These are phyloP conservation scores for Drosophila azteca DNA, from an alignment of 1,140 invertebrate genomes.

Conservation along the genomic window DNA sequence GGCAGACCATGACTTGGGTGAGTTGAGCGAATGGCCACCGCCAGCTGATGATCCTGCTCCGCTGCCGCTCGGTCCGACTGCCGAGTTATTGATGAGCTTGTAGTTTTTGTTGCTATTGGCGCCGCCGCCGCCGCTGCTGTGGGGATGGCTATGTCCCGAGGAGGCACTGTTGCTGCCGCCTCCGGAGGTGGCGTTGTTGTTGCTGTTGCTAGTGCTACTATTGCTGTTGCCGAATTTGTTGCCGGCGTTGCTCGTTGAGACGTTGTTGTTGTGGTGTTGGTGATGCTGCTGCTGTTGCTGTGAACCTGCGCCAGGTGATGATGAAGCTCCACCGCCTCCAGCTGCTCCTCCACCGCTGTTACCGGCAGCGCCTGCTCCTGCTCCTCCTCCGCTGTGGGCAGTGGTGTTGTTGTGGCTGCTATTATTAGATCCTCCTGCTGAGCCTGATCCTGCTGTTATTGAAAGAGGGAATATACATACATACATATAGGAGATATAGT, in stretches of 20 bases:
- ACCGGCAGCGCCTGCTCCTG: constrained; percentile 30
- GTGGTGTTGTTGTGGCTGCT: constrained; percentile 59
- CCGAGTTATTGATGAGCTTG: constrained; percentile 77
- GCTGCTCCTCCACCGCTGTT: constrained; percentile 22
- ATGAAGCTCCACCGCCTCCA: constrained; percentile 33
- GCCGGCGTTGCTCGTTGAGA: constrained; percentile 40
- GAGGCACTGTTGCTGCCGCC: constrained; percentile 28
- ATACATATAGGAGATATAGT: not conserved
- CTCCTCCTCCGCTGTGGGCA: constrained; percentile 48
- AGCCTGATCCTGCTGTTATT: constrained; percentile 40
- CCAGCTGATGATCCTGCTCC: constrained; percentile 28
- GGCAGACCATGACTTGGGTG: constrained; percentile 82
- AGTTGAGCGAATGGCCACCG: constrained; percentile 58
- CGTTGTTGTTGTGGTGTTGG: constrained; percentile 49
- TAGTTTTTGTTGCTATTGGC: constrained; percentile 63
- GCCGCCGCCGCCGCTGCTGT: not conserved
- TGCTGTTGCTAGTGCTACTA: constrained; percentile 38
- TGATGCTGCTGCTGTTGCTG: constrained; percentile 38
- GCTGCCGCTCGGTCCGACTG: constrained; percentile 27
- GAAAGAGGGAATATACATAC: not conserved
- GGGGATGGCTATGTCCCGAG: not conserved
- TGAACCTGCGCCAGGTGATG: constrained; percentile 21
- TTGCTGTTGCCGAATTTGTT: constrained; percentile 41
- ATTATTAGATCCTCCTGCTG: constrained; percentile 47
- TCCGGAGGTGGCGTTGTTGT: constrained; percentile 30